These are phyloP conservation scores for Ceratotherium simum DNA, from an alignment of 2,113 vertebrate genomes.

Conservation along the genomic window DNA sequence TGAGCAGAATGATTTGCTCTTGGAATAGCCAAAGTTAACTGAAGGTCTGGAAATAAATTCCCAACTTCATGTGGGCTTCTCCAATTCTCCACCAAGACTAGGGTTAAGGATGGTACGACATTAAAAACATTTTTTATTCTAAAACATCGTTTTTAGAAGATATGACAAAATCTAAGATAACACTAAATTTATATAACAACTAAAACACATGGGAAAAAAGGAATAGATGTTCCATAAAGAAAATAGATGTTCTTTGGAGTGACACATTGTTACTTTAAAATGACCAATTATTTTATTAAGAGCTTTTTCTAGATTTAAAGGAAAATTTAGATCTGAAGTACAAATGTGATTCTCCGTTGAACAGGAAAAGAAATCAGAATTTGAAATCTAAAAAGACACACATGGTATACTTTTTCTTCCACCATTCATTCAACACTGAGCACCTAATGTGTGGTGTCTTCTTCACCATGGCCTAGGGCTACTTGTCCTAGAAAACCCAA, in stretches of 20 bases:
- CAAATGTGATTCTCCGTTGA: neutral
- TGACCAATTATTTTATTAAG: neutral
- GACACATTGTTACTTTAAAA: neutral
- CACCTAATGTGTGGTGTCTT: rapidly evolving
- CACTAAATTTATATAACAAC: neutral
- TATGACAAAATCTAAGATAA: neutral
- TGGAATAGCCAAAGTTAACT: slow-evolving; percentile 68
- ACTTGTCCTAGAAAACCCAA: neutral
- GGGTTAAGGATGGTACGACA: neutral
- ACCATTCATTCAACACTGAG: rapidly evolving
- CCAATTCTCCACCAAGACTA: neutral
- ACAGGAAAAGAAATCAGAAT: neutral
- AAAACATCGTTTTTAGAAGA: neutral
- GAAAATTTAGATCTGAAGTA: neutral
- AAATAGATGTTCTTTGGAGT: neutral
- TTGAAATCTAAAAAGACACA: rapidly evolving
- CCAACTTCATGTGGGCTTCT: rapidly evolving
- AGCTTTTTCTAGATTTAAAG: neutral
- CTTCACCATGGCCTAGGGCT: rapidly evolving
- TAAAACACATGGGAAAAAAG: neutral
- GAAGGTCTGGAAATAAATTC: slow-evolving; percentile 67
- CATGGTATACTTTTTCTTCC: rapidly evolving
- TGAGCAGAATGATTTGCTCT: slow-evolving; percentile 69
- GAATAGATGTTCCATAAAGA: neutral
- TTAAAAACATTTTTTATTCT: neutral